Evolutionary conservation across 2,888 invertebrate genomes (phyloP), one percentile per base, ranked within the genome.

Genomic region (Yponomeuta cagnagella): DNA sequence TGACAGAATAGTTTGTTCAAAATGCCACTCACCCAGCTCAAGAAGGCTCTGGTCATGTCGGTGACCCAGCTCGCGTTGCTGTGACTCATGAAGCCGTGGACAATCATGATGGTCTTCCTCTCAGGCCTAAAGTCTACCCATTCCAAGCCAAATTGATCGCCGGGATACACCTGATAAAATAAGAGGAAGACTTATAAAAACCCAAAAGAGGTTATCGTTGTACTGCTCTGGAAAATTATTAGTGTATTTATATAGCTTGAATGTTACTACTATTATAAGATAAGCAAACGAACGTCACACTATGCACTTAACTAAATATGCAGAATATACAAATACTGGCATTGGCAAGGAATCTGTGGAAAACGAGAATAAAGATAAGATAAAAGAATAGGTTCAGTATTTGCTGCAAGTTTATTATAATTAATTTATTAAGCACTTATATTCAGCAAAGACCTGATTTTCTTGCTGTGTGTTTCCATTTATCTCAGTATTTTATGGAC

Each of bases 71-170:
- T 81, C 1, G 93, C 90, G 72, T 93, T 89, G 72, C 94, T 93
- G 75, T 93, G 90, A 70, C 94, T 93, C 82, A 94, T 90, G 76
- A 94, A 95, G 0, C 95, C 95, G 74, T 95, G 95, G 0, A 94
- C 90, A 37, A 95, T 94, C 76, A 95, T 82, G 15, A 94, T 84
- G 0, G 95, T 95, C 74, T 82, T 85, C 67, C 93, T 85, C 1
- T 78, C 79, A 0, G 93, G 85, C n/a, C 93, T 82, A 77, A 93
- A 95, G 75, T 94, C 93, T 0, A 93, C 93, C 88, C 93, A 93
- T 72, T 93, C 92, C 12, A 95, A 77, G 1, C 93, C 93, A 73
- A 94, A 94, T 73, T 93, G 93, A 0, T 83, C 74, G 5, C 88
- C 92, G 2, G 87, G 84, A 52, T 73, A 82, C 2, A 91, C 88